Base-by-base conservation (phyloP, 2,797 vertebrate genomes). In the Pipistrellus pygmaeus region DNA sequence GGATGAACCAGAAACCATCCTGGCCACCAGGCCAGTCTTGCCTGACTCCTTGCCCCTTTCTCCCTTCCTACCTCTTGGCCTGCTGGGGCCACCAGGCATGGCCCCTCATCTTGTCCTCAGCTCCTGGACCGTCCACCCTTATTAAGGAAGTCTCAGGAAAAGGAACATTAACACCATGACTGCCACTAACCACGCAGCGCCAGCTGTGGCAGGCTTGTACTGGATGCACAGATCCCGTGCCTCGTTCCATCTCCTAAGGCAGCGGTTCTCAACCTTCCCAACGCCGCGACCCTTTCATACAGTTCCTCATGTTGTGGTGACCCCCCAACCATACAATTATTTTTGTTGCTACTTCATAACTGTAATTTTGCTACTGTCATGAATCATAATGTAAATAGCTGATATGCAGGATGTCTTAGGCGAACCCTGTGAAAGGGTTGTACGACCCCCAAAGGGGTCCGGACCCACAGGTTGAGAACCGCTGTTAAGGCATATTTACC, bases 181-280 rank as follows among this genome's bases (percentile, higher is more conserved):
- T 1, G 11, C 13, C 20, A 3, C 53, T 21, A 14, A 8, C 14
- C 6, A 9, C 18, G 23, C 23, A 20, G 44, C 3, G 1, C 11
- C 6, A n/a, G 64, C 55, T 38, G 60, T 3, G 35, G 20, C 80
- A 78, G 66, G 44, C 44, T 44, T 35, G 1, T 1, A 17, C 62
- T 23, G 11, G 10, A 5, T 9, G 32, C 72, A 35, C 0, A 32
- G 90, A 25, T 12, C 25, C 64, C 25, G 18, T 20, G 23, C 38
- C 32, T 91, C 57, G 13, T 60, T 48, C 51, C 27, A 48, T 38
- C 25, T n/a, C 41, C 41, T 12, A 7, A 13, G 13, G n/a, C 4
- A 32, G 48, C 6, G 48, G 48, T 17, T 51, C 48, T 51, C 48
- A 51, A 51, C 48, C 48, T 51, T 51, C 48, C 48, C 6, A 51